Evolutionary conservation across 1,140 invertebrate genomes (phyloP).

Genomic region (Coelopa frigida): DNA sequence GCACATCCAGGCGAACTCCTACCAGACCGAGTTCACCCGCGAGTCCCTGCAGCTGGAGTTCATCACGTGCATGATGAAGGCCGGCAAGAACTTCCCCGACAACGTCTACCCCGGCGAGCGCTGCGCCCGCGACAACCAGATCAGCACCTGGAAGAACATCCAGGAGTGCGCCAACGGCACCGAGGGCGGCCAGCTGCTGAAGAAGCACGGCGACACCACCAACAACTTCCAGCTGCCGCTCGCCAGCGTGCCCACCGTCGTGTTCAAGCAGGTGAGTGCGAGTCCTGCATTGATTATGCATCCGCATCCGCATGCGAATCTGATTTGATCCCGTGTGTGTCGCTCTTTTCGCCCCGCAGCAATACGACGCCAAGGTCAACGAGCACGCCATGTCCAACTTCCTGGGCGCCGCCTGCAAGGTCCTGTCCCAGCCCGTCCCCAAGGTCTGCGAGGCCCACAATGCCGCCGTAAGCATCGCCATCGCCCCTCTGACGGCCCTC

Average conservation of each 20-base stretch:
- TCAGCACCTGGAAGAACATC: constrained; percentile 44
- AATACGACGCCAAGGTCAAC: constrained; percentile 33
- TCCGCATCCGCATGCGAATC: too few relatives aligned
- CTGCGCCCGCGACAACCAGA: constrained; percentile 44
- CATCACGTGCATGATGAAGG: constrained; percentile 49
- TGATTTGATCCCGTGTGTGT: too few relatives aligned
- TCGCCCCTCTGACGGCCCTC: constrained; percentile 25
- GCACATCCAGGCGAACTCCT: constrained; percentile 42
- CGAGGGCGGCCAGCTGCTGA: constrained; percentile 45
- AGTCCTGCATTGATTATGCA: neutral
- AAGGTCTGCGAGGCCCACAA: constrained; percentile 31
- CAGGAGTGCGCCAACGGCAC: constrained; percentile 45
- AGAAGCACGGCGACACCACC: constrained; percentile 44
- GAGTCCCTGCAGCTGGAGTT: constrained; percentile 44
- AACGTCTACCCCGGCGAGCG: constrained; percentile 39
- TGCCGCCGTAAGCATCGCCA: constrained; percentile 18
- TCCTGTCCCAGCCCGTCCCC: constrained; percentile 28
- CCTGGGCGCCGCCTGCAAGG: constrained; percentile 27
- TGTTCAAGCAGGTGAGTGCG: constrained; percentile 45
- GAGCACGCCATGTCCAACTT: constrained; percentile 34
- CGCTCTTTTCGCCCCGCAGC: constrained; percentile 17
- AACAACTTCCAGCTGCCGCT: constrained; percentile 42
- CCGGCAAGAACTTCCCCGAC: constrained; percentile 41
- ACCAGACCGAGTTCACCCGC: constrained; percentile 32
- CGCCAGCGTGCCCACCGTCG: constrained; percentile 48